Conservation (phyloP, 2,888 invertebrate genomes). For the Pterobdella sp. region DNA sequence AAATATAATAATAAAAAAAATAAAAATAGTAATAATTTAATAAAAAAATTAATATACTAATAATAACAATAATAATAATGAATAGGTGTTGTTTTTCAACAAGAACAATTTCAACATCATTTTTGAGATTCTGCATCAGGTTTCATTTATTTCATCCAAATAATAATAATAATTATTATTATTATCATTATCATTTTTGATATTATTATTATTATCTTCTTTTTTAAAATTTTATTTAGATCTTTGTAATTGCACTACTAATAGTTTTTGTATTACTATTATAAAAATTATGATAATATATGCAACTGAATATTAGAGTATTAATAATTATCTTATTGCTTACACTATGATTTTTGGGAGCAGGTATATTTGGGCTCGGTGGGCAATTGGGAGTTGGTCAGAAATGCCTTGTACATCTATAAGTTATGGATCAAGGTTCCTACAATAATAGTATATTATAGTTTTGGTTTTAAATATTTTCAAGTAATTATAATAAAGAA, state of each 20-base stretch:
- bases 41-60: too few relatives aligned
- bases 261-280: too few relatives aligned
- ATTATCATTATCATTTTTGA: not conserved
- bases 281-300: too few relatives aligned
- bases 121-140: constrained; percentile 22
- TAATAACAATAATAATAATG: too few relatives aligned
- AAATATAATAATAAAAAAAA: too few relatives aligned
- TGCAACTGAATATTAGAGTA: too few relatives aligned
- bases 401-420: constrained; percentile 7
- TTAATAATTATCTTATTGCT: too few relatives aligned
- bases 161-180: not conserved
- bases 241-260: too few relatives aligned
- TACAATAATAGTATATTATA: too few relatives aligned
- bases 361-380: constrained; percentile 13
- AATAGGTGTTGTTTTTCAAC: constrained; percentile 14
- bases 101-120: constrained; percentile 15
- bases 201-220: not conserved
- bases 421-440: constrained; percentile 22
- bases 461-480: too few relatives aligned
- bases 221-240: not conserved
- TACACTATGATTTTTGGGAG: not conserved
- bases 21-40: too few relatives aligned
- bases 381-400: not conserved
- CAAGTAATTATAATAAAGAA: too few relatives aligned
- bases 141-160: not conserved